These are phyloP conservation scores for Eupithecia abbreviata DNA, from an alignment of 2,888 invertebrate genomes.

Conservation along the genomic window DNA sequence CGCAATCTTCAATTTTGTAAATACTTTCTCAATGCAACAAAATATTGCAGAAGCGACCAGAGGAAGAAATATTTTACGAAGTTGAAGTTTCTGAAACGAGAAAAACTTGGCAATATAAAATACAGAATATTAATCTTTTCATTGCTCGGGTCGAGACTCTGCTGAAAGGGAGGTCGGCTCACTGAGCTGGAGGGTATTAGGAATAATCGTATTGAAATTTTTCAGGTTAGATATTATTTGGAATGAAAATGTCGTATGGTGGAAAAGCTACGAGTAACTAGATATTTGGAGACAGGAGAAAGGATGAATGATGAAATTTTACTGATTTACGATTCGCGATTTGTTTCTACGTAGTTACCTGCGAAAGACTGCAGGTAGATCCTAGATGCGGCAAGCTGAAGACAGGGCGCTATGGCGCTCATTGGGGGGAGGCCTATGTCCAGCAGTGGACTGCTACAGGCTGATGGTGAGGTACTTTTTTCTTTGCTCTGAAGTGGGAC, in stretches of 20 bases:
- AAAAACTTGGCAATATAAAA: conserved; percentile 13
- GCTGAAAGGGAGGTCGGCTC: conserved; percentile 30
- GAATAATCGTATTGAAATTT: conserved; percentile 31
- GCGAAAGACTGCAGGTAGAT: too few relatives aligned
- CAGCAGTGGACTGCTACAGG: background rate
- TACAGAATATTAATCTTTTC: conserved; percentile 39
- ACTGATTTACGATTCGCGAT: background rate
- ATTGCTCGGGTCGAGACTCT: conserved; percentile 24
- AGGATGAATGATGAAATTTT: background rate
- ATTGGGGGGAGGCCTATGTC: background rate
- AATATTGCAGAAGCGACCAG: background rate
- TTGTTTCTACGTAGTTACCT: too few relatives aligned
- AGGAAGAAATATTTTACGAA: background rate
- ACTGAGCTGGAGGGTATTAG: conserved; percentile 29
- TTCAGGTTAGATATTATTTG: conserved; percentile 8
- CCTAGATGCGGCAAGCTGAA: too few relatives aligned
- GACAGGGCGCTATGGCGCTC: too few relatives aligned
- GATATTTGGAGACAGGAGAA: background rate
- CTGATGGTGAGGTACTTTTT: too few relatives aligned
- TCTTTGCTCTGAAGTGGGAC: background rate
- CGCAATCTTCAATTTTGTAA: background rate
- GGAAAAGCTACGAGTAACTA: background rate
- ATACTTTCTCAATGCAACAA: conserved; percentile 2
- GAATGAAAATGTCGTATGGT: background rate
- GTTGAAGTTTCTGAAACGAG: conserved; percentile 6